Base-by-base conservation (phyloP, 1,140 invertebrate genomes). In the Micrasema longulum region DNA sequence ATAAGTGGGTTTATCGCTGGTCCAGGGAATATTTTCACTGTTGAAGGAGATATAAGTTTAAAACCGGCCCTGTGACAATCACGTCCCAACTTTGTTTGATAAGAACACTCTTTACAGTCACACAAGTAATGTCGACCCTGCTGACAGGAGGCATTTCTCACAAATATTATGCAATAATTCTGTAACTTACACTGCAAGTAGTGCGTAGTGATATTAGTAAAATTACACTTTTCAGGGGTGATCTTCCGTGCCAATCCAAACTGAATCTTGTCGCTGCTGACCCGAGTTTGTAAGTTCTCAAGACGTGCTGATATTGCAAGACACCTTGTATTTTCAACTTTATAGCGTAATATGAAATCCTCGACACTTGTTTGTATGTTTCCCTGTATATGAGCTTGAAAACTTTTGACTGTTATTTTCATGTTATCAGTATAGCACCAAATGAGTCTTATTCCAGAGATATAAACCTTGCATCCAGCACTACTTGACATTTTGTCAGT, bases 171-270 rank as follows among this genome's bases (percentile, higher is more conserved):
- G 2, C 2, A 4, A 7, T 7, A 31, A 31, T 4, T 4, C 26
- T 31, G 26, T 31, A 31, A 31, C 2, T 31, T 31, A 31, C 26
- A 31, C 43, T 64, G 50, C 57, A 71, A 65, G 65, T 68, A 72
- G 66, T 52, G n/a, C 14, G 66, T 63, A 55, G 53, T 72, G 48
- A 74, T 69, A 45, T 69, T 69, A 69, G 60, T 68, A 79, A 79
- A 70, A 78, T 75, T 75, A 57, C 69, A 75, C 43, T 80, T 89
- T 90, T 86, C 88, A 90, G 89, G 85, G 89, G 89, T 80, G 89
- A 90, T 85, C 83, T 87, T 80, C 82, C 82, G 62, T 78, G 80
- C 75, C 77, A 79, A 72, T 78, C 78, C 66, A 77, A 78, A 77
- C 50, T 72, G 70, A 78, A 76, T 55, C 77, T 76, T 72, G 74